Conservation (phyloP, 1,140 invertebrate species). For the Cheumatopsyche charites region DNA sequence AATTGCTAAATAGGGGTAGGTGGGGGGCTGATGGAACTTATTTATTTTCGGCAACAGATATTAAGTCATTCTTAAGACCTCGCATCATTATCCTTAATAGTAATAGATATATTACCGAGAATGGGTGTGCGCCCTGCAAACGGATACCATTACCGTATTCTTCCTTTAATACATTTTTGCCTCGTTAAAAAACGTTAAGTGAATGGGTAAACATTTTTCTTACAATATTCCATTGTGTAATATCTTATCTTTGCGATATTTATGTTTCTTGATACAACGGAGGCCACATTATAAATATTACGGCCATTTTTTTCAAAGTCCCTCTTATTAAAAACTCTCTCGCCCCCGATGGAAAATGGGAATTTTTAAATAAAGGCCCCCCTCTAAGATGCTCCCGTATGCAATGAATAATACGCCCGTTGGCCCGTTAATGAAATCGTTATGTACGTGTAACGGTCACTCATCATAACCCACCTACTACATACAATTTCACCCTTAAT, state of each 20-base stretch:
- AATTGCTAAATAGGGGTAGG: slow-evolving; percentile 48
- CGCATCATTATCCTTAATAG: slow-evolving; percentile 48
- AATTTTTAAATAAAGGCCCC: slow-evolving; percentile 36
- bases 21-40: slow-evolving; percentile 47
- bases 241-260: slow-evolving; percentile 49
- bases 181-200: slow-evolving; percentile 48
- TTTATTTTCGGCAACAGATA: slow-evolving; percentile 49
- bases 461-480: too few relatives aligned
- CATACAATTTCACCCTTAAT: too few relatives aligned
- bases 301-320: slow-evolving; percentile 46
- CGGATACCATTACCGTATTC: slow-evolving; percentile 44
- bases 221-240: slow-evolving; percentile 47
- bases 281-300: slow-evolving; percentile 43
- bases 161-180: slow-evolving; percentile 46
- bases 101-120: slow-evolving; percentile 48
- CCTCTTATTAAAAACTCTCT: slow-evolving; percentile 40
- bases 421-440: slow-evolving; percentile 17
- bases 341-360: slow-evolving; percentile 39
- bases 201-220: slow-evolving; percentile 49
- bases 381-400: slow-evolving; percentile 21
- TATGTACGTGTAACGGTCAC: slow-evolving; percentile 17
- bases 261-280: slow-evolving; percentile 45
- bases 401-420: slow-evolving; percentile 30
- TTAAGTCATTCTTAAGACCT: slow-evolving; percentile 49
- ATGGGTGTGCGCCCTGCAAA: slow-evolving; percentile 38